Evolutionary conservation across 1,140 invertebrate genomes (phyloP).

Genomic region (Lysiphlebus fabarum): DNA sequence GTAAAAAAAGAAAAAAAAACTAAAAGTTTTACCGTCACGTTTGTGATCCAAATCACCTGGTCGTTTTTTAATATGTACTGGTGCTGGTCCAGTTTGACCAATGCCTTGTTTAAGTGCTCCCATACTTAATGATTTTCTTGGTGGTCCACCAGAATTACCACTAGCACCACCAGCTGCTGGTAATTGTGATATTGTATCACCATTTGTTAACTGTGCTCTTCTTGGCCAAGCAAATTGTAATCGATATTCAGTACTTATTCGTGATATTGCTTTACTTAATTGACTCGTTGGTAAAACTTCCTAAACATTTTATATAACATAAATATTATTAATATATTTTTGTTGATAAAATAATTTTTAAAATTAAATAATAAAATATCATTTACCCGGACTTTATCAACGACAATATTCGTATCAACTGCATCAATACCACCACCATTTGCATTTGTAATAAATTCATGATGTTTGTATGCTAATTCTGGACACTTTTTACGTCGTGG

Average conservation of each 20-base stretch:
- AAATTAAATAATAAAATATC: not conserved
- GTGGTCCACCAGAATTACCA: slow-evolving; percentile 53
- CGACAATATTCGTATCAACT: slow-evolving; percentile 51
- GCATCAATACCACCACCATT: slow-evolving; percentile 55
- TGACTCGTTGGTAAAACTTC: slow-evolving; percentile 53
- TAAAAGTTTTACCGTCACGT: slow-evolving; percentile 41
- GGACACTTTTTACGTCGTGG: slow-evolving; percentile 83
- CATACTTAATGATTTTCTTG: slow-evolving; percentile 82
- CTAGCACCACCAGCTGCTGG: slow-evolving; percentile 48
- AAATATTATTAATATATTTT: not conserved
- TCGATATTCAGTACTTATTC: slow-evolving; percentile 81
- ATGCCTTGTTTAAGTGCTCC: slow-evolving; percentile 72
- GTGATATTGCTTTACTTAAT: slow-evolving; percentile 67
- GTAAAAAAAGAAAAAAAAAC: slow-evolving; percentile 1
- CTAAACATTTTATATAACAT: not conserved
- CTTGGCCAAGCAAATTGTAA: slow-evolving; percentile 83
- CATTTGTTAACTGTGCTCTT: slow-evolving; percentile 56
- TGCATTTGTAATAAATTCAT: slow-evolving; percentile 72
- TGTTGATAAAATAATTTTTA: not conserved
- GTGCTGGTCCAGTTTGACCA: slow-evolving; percentile 52
- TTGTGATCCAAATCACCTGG: slow-evolving; percentile 52
- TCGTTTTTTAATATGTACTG: slow-evolving; percentile 68
- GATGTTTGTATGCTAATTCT: slow-evolving; percentile 77
- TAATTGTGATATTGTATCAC: slow-evolving; percentile 55
- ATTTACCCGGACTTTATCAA: slow-evolving; percentile 48